Conservation (phyloP, 2,797 vertebrate genomes). For the Notolepis coatsorum region DNA sequence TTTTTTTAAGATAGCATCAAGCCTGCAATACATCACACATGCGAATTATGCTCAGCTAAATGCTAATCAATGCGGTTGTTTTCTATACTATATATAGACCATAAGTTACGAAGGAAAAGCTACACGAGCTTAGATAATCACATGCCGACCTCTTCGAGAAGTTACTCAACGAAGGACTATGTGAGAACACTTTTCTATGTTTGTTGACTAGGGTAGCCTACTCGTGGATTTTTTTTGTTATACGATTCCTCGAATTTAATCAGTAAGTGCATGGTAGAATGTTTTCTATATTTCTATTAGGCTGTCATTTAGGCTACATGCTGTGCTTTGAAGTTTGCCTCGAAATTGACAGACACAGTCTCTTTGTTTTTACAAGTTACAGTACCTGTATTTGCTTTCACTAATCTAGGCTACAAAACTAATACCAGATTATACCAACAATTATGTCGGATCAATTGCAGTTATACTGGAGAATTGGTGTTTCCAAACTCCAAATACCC, state of each 20-base stretch:
- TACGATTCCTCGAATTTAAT: not conserved
- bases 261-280: slow-evolving; percentile 44
- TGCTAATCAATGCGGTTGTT: not conserved
- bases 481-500: not conserved
- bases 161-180: slow-evolving; percentile 15
- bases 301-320: too few species aligned
- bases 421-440: too few species aligned
- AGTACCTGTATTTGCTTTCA: not conserved
- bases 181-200: slow-evolving; percentile 8
- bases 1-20: not conserved
- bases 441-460: too few species aligned
- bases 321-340: too few species aligned
- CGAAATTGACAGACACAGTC: too few species aligned
- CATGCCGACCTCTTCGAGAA: slow-evolving; percentile 36
- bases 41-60: not conserved
- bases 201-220: not conserved
- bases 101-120: slow-evolving; percentile 37
- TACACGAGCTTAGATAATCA: slow-evolving; percentile 37
- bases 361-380: too few species aligned
- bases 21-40: not conserved
- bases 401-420: too few species aligned
- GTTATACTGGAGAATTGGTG: not conserved
- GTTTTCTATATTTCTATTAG: not conserved
- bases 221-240: not conserved
- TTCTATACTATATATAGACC: not conserved